Base-by-base conservation (phyloP, 1,140 invertebrate species). In the Leptopilina clavipes region DNA sequence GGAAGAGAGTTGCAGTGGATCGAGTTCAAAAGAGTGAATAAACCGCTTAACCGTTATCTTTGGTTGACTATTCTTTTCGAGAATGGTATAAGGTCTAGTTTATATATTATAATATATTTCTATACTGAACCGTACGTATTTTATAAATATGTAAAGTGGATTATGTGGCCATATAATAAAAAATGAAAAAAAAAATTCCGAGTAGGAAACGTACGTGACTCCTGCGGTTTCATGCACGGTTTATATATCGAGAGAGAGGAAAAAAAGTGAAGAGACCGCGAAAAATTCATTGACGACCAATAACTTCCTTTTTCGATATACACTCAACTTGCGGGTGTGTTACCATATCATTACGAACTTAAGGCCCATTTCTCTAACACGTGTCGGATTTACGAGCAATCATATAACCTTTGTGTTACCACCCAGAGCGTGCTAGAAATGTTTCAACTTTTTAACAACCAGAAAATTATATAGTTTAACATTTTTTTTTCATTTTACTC, bases 291-390 rank as follows among this genome's bases (percentile, higher is more conserved):
- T 65, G 56, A 65, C 54, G 19, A 65, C 56, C 22, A 65, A 65
- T 65, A 65, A 65, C 25, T 65, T 65, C 56, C 56, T 65, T 65
- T 65, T 65, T 65, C 56, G 56, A 65, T 65, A 65, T 65, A 25
- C 22, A 25, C 22, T 48, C 45, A 25, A 65, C 10, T 31, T 65
- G 56, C 56, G 56, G 19, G 22, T 59, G 54, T 59, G 17, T 22
- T 59, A 59, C 54, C 56, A 14, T 31, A 65, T 11, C 56, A 37
- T 65, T 31, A 65, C 56, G 12, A 12, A 22, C 56, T 65, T 65
- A 65, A 31, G 56, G 11, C 56, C 56, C 22, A 65, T 65, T 65
- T 65, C 22, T 65, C 12, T 31, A 65, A 65, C 56, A 65, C 56
- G 56, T 65, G 22, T 65, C 56, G 14, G 22, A 31, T 65, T 65